phyloP scores from a whole-genome alignment of 2,797 vertebrate genomes.

The Rhinatrema bivittatum region DNA sequence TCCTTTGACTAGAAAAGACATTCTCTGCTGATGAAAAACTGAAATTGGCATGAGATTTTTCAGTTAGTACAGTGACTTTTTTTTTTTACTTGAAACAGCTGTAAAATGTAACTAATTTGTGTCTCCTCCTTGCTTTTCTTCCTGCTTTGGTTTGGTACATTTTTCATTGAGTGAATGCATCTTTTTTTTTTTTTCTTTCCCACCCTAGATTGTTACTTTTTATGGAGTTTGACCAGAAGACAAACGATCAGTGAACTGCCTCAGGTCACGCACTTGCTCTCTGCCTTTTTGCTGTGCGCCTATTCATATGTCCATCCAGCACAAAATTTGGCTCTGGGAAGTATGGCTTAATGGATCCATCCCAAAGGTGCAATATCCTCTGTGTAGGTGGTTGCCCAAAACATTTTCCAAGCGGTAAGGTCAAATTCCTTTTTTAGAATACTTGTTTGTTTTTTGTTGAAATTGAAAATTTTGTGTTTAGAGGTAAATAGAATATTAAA shows the following conservation, averaged over 20 bases:
- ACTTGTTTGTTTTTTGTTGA: no score
- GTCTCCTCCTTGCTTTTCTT: no score
- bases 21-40: no score
- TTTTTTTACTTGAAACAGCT: no score
- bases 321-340: neutral
- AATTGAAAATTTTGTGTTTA: no score
- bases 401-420: constrained; percentile 55
- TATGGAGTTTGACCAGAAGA: constrained; percentile 11
- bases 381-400: constrained; percentile 30
- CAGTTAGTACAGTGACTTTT: no score
- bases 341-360: constrained; percentile 47
- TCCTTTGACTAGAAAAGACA: no score
- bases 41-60: no score
- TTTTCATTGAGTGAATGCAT: no score
- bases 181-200: constrained; percentile 5
- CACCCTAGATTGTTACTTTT: constrained; percentile 25
- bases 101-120: no score
- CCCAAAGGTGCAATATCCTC: constrained; percentile 13
- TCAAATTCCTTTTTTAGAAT: neutral
- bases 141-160: no score
- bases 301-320: constrained; percentile 19
- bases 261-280: neutral
- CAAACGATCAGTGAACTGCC: constrained; percentile 6
- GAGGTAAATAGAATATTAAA: no score
- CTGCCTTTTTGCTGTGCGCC: constrained; percentile 18